Evolutionary conservation across 2,888 invertebrate species (phyloP).

Genomic region (Lacanobia wlatinum): DNA sequence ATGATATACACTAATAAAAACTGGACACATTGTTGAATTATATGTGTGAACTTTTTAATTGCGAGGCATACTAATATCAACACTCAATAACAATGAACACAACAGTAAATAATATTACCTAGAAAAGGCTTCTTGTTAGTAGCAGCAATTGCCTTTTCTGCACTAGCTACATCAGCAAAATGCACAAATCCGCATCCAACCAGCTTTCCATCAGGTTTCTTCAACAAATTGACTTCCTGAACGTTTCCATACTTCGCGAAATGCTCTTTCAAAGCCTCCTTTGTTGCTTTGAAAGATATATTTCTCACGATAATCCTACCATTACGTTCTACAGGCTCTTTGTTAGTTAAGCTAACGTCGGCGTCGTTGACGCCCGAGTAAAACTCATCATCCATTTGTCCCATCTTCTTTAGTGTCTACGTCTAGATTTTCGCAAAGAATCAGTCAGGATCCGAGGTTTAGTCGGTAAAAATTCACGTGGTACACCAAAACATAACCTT

Average conservation of each 20-base stretch:
- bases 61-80: too few relatives aligned
- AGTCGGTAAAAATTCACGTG: constrained; percentile 68
- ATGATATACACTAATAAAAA: not conserved
- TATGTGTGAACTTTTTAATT: too few relatives aligned
- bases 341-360: constrained; percentile 69
- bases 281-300: constrained; percentile 93
- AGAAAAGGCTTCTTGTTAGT: constrained; percentile 93
- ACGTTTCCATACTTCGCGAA: constrained; percentile 94
- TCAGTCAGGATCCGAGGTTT: not conserved
- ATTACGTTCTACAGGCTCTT: constrained; percentile 73
- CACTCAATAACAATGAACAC: too few relatives aligned
- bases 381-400: constrained; percentile 69
- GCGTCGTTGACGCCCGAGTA: constrained; percentile 70
- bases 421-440: not conserved
- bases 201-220: constrained; percentile 93
- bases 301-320: constrained; percentile 93
- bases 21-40: too few relatives aligned
- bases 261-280: constrained; percentile 92
- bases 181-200: constrained; percentile 98
- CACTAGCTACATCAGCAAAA: constrained; percentile 94
- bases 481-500: constrained; percentile 59
- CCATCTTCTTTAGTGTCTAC: constrained; percentile 62
- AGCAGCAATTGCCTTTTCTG: constrained; percentile 94
- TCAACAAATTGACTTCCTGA: constrained; percentile 94
- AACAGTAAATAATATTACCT: constrained; percentile 76